A percentile compares a stretch with the other conserved stretches of the same genome.
Conservation (phyloP, 2,797 vertebrate species). For the Leptodactylus fallax region DNA sequence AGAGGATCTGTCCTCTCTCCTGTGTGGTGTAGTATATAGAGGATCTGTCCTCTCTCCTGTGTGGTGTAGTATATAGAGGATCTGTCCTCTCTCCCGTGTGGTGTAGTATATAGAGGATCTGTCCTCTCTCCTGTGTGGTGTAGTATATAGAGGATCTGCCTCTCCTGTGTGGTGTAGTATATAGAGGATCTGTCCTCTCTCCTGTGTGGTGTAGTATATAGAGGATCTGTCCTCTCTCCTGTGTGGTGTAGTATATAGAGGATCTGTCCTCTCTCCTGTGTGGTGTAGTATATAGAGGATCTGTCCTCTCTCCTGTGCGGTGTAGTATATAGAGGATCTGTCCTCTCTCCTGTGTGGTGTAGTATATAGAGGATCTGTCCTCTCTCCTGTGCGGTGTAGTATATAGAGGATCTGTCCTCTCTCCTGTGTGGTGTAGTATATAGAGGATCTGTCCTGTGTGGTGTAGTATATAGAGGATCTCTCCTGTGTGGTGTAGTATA, state of each 20-base stretch:
- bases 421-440: neutral
- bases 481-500: constrained; percentile 10
- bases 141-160: neutral
- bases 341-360: constrained; percentile 1
- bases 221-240: neutral
- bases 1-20: neutral
- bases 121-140: neutral
- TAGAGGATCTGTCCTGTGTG: neutral
- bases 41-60: constrained; percentile 5
- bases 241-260: constrained; percentile 3
- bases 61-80: constrained; percentile 12
- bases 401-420: neutral
- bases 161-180: neutral
- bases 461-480: neutral
- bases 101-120: neutral
- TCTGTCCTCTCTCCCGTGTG: neutral
- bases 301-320: neutral
- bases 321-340: constrained; percentile 5
- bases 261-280: neutral
- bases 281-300: constrained; percentile 1
- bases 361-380: neutral
- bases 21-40: constrained; percentile 12
- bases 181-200: neutral
- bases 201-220: constrained; percentile 11
- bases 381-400: neutral